A percentile compares a stretch with the other conserved stretches of the same genome.
Evolutionary conservation across 2,113 vertebrate genomes (phyloP).

Genomic region (Rhegmatorhina hoffmannsi): DNA sequence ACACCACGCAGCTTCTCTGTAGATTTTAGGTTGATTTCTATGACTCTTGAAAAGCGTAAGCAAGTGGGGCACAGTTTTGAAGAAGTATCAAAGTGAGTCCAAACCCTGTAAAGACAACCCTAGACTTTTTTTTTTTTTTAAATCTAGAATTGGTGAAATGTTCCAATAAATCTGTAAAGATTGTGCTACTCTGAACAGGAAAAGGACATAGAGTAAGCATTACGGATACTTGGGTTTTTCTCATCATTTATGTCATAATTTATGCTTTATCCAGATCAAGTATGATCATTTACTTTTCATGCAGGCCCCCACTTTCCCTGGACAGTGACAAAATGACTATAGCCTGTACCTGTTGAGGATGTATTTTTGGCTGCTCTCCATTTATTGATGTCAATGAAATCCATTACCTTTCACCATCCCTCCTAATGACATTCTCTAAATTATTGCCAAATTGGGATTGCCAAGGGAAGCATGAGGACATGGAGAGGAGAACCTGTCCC

Average conservation of each 20-base stretch:
- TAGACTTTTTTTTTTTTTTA: too few species aligned
- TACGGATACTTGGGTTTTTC: background rate
- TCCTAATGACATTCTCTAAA: background rate
- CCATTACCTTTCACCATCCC: background rate
- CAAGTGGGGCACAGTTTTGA: background rate
- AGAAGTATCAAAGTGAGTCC: background rate
- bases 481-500: rapidly evolving
- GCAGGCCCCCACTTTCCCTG: background rate
- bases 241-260: background rate
- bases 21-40: background rate
- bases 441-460: background rate
- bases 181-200: background rate
- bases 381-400: background rate
- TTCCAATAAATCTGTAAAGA: background rate
- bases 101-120: background rate
- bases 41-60: background rate
- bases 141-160: background rate
- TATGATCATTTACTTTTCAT: background rate
- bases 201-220: background rate
- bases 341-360: background rate
- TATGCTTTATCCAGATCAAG: background rate
- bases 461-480: background rate
- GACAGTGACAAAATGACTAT: background rate
- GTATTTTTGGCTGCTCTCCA: background rate
- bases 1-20: background rate